These are phyloP conservation scores for Drosophila prosaltans DNA, from an alignment of 1,140 invertebrate species.

Conservation along the genomic window DNA sequence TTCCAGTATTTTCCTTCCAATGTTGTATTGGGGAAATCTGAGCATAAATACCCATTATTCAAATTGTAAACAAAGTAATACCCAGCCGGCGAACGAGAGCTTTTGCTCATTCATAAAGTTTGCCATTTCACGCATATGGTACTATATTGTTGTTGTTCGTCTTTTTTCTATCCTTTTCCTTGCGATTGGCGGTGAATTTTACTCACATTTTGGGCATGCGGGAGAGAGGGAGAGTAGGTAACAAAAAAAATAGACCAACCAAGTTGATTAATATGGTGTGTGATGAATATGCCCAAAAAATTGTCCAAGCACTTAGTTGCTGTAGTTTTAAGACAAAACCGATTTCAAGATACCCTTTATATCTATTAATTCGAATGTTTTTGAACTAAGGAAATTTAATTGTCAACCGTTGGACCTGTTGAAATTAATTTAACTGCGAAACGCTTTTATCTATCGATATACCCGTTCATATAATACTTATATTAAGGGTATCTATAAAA, in stretches of 20 bases:
- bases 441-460: no score
- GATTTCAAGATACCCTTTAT: not conserved
- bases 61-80: conserved; percentile 45
- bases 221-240: not conserved
- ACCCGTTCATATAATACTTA: not conserved
- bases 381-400: no score
- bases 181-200: conserved; percentile 35
- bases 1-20: conserved; percentile 46
- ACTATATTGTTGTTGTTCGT: conserved; percentile 8
- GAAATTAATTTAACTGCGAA: not conserved
- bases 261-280: conserved; percentile 71
- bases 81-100: conserved; percentile 49
- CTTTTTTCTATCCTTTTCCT: conserved; percentile 39
- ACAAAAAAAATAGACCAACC: conserved; percentile 37
- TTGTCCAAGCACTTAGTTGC: conserved; percentile 19
- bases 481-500: not conserved
- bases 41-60: conserved; percentile 36
- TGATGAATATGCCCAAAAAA: conserved; percentile 59
- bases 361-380: no score
- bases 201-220: conserved; percentile 1
- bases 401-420: no score
- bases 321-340: conserved; percentile 16
- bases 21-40: conserved; percentile 50
- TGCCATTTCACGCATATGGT: conserved; percentile 7
- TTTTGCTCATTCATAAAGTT: conserved; percentile 58